Base-by-base conservation (phyloP, 1,140 invertebrate species). In the Drosophila nannoptera region DNA sequence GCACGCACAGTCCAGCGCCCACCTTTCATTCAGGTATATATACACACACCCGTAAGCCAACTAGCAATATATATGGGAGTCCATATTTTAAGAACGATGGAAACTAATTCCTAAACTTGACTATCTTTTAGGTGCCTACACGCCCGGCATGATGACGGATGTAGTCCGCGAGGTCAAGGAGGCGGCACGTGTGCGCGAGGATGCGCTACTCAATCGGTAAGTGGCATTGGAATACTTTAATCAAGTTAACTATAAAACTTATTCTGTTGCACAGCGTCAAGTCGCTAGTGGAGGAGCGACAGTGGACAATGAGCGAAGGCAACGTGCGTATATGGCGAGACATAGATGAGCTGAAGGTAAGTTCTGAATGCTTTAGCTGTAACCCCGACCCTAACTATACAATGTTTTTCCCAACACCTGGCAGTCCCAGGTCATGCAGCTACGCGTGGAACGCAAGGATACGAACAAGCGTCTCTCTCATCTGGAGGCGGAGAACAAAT, bases 161-260 rank as follows among this genome's bases (percentile, higher is more conserved):
- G 90, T 95, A 69, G 93, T 95, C 59, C 91, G 94, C 5, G 94
- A 95, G 89, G 93, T 95, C 6, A 90, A 94, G 64, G 94, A 95
- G 82, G 94, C 94, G 12, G 93, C 94, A 2, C 91, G 93, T 64
- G 90, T 93, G 2, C 90, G 94, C 12, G 94, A 95, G 73, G 94
- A 95, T 84, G 93, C 93, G 7, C 90, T 95, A 63, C 83, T 93
- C 16, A 90, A 90, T 62, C 90, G 92, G 87, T 88, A 69, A 64
- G 59, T 38, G 5, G 4, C 33, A 0, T 22, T 22, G 22, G 22
- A 22, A 22, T 2, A 50, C 0, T 7, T 14, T 6, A 9, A 9
- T 7, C n/a, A 9, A 9, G 12, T 5, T 22, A 2, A 4, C 33
- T n/a, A n/a, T 35, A 60, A 38, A 40, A 9, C 29, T 16, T 7